Conservation (phyloP, 64 coral and sea anemone species). For the Catalaphyllia jardinei region DNA sequence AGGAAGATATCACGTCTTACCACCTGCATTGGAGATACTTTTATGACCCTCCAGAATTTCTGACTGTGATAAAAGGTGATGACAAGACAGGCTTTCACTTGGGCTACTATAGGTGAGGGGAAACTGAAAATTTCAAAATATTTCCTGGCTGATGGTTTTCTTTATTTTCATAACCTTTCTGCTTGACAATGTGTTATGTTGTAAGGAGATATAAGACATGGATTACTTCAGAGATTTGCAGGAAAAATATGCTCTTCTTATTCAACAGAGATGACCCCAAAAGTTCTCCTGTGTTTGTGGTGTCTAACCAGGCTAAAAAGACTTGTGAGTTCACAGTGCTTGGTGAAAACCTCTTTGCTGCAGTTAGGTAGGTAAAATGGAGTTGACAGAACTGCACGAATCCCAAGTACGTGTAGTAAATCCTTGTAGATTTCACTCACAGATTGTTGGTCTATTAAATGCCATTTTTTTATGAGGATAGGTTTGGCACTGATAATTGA, state of each 20-base stretch:
- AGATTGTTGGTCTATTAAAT: no score
- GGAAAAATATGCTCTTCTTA: background rate
- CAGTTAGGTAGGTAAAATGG: conserved; percentile 66
- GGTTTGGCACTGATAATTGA: no score
- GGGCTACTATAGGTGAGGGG: conserved; percentile 89
- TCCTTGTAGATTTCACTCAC: no score
- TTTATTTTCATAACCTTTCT: no score
- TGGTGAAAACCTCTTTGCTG: conserved; percentile 93
- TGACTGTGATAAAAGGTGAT: conserved; percentile 85
- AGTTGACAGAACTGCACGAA: no score
- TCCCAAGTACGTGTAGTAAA: no score
- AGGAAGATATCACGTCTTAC: conserved; percentile 50
- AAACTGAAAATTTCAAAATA: no score
- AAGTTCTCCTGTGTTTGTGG: conserved; percentile 78
- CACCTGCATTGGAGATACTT: conserved; percentile 92
- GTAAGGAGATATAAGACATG: background rate
- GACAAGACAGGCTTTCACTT: conserved; percentile 75
- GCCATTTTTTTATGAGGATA: no score
- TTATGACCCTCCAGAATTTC: conserved; percentile 96
- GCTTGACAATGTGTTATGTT: no score
- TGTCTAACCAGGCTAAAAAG: conserved; percentile 76
- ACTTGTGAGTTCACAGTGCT: conserved; percentile 80
- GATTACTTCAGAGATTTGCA: background rate
- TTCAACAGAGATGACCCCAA: conserved; percentile 89
- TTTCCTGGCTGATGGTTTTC: no score